A percentile compares a stretch with the other conserved stretches of the same genome.
Evolutionary conservation across 2,888 invertebrate species (phyloP).

Genomic region (Apomyelois bistriatella): DNA sequence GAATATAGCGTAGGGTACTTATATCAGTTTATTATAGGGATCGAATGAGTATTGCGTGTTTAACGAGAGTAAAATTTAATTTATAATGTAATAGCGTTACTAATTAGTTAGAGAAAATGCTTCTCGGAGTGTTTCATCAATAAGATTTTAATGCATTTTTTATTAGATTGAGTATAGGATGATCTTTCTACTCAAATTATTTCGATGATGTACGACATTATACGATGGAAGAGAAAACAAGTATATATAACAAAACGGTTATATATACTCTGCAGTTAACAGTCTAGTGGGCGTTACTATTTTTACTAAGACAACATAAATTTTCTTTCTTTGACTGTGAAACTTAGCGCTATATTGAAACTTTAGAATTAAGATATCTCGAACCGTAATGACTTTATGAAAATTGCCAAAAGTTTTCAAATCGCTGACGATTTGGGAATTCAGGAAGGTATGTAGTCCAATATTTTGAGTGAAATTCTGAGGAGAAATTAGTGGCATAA

Average conservation of each 20-base stretch:
- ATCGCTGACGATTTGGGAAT: constrained; percentile 2
- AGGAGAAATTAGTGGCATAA: not conserved
- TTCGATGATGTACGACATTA: too few relatives aligned
- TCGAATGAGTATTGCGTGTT: too few relatives aligned
- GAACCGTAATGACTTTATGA: constrained; percentile 9
- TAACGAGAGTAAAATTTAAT: too few relatives aligned
- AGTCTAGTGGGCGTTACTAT: not conserved
- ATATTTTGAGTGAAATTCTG: not conserved
- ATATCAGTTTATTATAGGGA: too few relatives aligned
- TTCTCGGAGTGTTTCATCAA: too few relatives aligned
- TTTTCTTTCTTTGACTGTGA: not conserved
- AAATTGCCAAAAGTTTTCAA: constrained; percentile 5
- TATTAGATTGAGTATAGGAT: too few relatives aligned
- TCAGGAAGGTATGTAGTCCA: not conserved
- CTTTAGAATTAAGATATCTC: constrained; percentile 4
- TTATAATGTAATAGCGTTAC: too few relatives aligned
- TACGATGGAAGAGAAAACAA: too few relatives aligned
- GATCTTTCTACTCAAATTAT: too few relatives aligned
- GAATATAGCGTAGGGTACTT: not conserved
- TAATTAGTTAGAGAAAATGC: too few relatives aligned
- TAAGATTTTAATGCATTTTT: too few relatives aligned
- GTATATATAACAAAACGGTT: too few relatives aligned
- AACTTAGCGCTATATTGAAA: constrained; percentile 1
- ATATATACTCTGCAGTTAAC: not conserved
- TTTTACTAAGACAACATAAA: not conserved